Base-by-base conservation (phyloP, 2,888 invertebrate species). In the Synergus gifuensis region DNA sequence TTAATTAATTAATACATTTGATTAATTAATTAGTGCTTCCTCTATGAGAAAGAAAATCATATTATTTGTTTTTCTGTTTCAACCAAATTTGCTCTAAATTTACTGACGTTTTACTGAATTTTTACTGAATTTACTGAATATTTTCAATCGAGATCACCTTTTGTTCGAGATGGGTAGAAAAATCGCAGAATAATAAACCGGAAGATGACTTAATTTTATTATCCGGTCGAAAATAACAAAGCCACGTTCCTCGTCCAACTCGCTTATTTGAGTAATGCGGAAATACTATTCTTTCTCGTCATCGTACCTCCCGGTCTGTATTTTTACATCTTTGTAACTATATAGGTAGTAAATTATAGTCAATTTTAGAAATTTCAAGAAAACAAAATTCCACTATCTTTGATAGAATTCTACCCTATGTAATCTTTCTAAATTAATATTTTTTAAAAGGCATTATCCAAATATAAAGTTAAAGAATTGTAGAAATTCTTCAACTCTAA, bases 161-260 rank as follows among this genome's bases (percentile, higher is more conserved):
- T 73, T 73, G 54, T 73, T 73, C 73, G n/a, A 60, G 42, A 69
- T 46, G 36, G 44, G 73, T 16, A 73, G 40, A 54, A 73, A 73
- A 73, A 49, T 54, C 73, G 9, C n/a, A 54, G 49, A 79, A 85
- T 85, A 84, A 84, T 81, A 84, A 83, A 85, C 86, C 83, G 86
- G 85, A 85, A 85, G 83, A 79, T 44, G 73, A 79, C 54, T 82
- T 83, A 83, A 85, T 84, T 83, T 80, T 82, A 79, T 66, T 81
- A 82, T 83, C 64, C 76, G 79, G 79, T 80, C 81, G 54, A 80
- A 81, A 83, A 84, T 83, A 80, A 83, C 84, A 84, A 81, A 82
- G 78, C 81, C 78, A 58, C 78, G 79, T 79, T 79, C 78, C 79
- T 82, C 81, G 79, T 81, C 79, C 82, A 81, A 54, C 78, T 60